A percentile compares a stretch with the other conserved stretches of the same genome.
phyloP scores from a whole-genome alignment of 1,140 invertebrate genomes.

The Uloborus diversus region DNA sequence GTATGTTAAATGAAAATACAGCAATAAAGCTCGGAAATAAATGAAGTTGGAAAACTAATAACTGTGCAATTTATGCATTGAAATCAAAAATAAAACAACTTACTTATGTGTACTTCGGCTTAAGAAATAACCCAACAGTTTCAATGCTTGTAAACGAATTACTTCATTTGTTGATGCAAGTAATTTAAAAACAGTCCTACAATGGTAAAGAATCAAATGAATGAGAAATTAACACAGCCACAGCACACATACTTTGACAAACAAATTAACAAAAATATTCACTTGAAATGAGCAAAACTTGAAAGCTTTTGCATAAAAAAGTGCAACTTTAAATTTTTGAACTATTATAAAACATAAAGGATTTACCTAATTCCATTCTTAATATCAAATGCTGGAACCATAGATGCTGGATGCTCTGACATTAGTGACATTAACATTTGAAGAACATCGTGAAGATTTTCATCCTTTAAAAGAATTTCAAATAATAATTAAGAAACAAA shows the following conservation, averaged over 20 bases:
- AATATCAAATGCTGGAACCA: slow-evolving; percentile 98
- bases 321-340: background rate
- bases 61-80: too few species aligned
- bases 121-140: slow-evolving; percentile 80
- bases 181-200: slow-evolving; percentile 92
- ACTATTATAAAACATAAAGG: background rate
- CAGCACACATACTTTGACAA: background rate
- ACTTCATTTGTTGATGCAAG: slow-evolving; percentile 93
- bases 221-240: background rate
- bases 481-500: too few species aligned
- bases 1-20: too few species aligned
- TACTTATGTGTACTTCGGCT: slow-evolving; percentile 76
- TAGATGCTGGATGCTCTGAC: slow-evolving; percentile 97
- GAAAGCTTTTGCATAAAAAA: background rate
- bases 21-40: too few species aligned
- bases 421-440: slow-evolving; percentile 96
- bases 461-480: slow-evolving; percentile 80
- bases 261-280: background rate
- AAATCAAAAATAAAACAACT: too few species aligned
- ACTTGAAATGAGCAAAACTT: too few species aligned
- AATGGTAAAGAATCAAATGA: background rate
- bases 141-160: slow-evolving; percentile 93
- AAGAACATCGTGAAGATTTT: slow-evolving; percentile 97
- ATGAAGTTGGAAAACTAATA: too few species aligned
- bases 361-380: slow-evolving; percentile 85